These are phyloP conservation scores for Porites lobata DNA, from an alignment of 92 coral and sea anemone species.

Conservation along the genomic window DNA sequence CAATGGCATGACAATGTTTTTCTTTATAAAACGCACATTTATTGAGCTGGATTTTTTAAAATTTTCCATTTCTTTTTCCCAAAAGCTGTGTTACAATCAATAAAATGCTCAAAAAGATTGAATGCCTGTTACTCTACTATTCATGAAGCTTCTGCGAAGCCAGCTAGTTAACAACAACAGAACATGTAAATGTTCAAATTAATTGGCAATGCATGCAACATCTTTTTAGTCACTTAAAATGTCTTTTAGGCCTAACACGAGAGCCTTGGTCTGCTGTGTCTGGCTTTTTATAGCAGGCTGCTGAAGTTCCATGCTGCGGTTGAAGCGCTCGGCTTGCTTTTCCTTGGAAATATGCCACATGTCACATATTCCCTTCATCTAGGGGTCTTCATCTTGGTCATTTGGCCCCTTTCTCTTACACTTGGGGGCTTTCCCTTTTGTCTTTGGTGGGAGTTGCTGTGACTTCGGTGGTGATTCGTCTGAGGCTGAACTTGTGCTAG, in stretches of 20 bases:
- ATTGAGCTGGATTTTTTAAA: constrained; percentile 20
- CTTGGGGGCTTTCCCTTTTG: constrained; percentile 16
- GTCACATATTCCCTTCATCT: constrained; percentile 48
- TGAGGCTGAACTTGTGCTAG: constrained; percentile 13
- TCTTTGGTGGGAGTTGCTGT: neutral
- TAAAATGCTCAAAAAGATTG: constrained; percentile 16
- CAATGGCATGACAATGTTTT: constrained; percentile 32
- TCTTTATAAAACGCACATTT: constrained; percentile 24
- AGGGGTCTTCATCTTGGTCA: constrained; percentile 36
- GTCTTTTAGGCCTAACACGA: constrained; percentile 60
- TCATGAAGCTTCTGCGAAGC: constrained; percentile 18
- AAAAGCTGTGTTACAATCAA: constrained; percentile 25
- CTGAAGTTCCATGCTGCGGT: constrained; percentile 55
- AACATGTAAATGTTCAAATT: neutral
- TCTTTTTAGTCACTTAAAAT: constrained; percentile 40
- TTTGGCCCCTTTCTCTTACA: constrained; percentile 1
- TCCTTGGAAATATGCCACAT: constrained; percentile 62
- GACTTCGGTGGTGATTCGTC: constrained; percentile 28
- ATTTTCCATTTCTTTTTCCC: neutral
- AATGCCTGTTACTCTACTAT: constrained; percentile 27
- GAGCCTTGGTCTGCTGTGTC: constrained; percentile 63
- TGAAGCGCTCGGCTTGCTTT: constrained; percentile 49
- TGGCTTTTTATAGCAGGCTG: constrained; percentile 59
- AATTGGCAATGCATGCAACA: neutral
- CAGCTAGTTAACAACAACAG: constrained; percentile 33